Base-by-base conservation (phyloP, 2,113 vertebrate genomes). In the Gadus macrocephalus region DNA sequence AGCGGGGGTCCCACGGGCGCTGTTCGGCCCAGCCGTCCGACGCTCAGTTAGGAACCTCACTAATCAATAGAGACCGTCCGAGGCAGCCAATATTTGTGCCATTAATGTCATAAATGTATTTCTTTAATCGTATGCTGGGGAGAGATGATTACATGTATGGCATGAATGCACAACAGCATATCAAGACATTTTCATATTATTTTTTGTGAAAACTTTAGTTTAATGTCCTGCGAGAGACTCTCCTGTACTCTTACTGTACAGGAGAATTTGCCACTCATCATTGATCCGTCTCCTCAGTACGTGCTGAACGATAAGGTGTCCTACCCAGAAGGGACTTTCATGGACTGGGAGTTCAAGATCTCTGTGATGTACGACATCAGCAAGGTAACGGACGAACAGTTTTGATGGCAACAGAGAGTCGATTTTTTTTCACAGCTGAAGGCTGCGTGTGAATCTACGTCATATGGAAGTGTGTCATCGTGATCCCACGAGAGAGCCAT, bases 331-430 rank as follows among this genome's bases (percentile, higher is more conserved):
- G 95, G 92, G 56, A 97, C 97, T 0, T 98, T 98, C 88, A 98
- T 98, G 96, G 96, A 99, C 78, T 95, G 94, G 96, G 96, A 99
- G 87, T 98, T 98, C 90, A 99, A 98, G 89, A 96, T 97, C 79
- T 97, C 97, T 0, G 91, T 99, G 79, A 94, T 99, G 93, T 95
- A 96, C n/a, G 97, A 98, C 83, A 95, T 99, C 72, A 95, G 95
- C 72, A 99, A 97, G 95, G 97, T 98, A 22, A 42, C 16, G 35
- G 7, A 64, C 16, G 25, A 27, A 12, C 22, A 31, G 12, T 15
- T 27, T 22, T 6, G 20, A 28, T 16, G 25, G 22, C 27, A 25
- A 63, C 8, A 11, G 19, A 6, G 16, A 59, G 17, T 59, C 3
- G 19, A 1, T 49, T 49, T 2, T 8, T 42, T 49, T 49, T 49